A percentile compares a stretch with the other conserved stretches of the same genome.
These are phyloP conservation scores for Drosophila ustulata DNA, from an alignment of 2,888 invertebrate genomes.

Conservation along the genomic window DNA sequence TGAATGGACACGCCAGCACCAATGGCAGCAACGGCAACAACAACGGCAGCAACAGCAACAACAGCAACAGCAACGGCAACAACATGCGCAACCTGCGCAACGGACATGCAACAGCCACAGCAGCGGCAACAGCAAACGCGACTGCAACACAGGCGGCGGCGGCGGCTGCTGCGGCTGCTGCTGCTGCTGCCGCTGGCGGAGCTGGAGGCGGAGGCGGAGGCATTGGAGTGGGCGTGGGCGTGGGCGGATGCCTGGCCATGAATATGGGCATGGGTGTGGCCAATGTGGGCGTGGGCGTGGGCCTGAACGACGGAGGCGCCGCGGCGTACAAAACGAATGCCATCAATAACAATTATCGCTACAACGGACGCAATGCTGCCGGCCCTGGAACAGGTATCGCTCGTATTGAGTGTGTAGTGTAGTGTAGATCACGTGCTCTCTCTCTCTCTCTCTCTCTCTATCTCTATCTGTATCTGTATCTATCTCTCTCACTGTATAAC, in stretches of 20 bases:
- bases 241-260: slow-evolving; percentile 20
- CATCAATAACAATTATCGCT: slow-evolving; percentile 85
- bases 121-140: slow-evolving; percentile 7
- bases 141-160: slow-evolving; percentile 26
- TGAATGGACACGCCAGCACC: slow-evolving; percentile 61
- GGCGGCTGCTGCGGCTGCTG: slow-evolving; percentile 26
- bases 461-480: slow-evolving; percentile 37
- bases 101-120: slow-evolving; percentile 49
- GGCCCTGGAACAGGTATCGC: slow-evolving; percentile 83
- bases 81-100: slow-evolving; percentile 74
- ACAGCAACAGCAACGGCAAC: slow-evolving; percentile 31
- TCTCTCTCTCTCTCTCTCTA: slow-evolving; percentile 40
- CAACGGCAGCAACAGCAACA: slow-evolving; percentile 19
- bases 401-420: slow-evolving; percentile 57
- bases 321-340: slow-evolving; percentile 82
- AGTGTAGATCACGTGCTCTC: slow-evolving; percentile 49
- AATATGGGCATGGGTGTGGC: slow-evolving; percentile 25
- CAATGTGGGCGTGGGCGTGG: slow-evolving; percentile 28
- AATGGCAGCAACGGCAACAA: slow-evolving; percentile 55
- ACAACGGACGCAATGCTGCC: slow-evolving; percentile 81
- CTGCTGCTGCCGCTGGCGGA: slow-evolving; percentile 19
- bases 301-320: slow-evolving; percentile 49
- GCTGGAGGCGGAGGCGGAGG: slow-evolving; percentile 21
- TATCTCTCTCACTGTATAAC: slow-evolving; percentile 20
- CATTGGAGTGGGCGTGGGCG: not conserved